These are phyloP conservation scores for Hippoglossus stenolepis DNA, from an alignment of 2,113 vertebrate species.

Conservation along the genomic window DNA sequence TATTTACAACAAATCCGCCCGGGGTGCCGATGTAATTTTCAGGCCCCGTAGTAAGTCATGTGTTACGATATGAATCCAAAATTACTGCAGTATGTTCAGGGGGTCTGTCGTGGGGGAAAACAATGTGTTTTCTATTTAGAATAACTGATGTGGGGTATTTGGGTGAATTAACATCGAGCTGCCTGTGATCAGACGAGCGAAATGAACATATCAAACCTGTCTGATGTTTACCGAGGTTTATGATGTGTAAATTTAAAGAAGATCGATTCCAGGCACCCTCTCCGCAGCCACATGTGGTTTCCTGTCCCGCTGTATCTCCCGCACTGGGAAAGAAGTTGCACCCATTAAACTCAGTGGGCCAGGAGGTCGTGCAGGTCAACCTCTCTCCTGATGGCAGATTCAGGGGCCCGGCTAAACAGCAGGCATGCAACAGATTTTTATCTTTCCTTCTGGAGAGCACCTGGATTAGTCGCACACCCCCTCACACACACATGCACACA, in stretches of 20 bases:
- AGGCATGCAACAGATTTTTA: constrained; percentile 65
- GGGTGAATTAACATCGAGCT: constrained; percentile 30
- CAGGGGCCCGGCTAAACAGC: constrained; percentile 48
- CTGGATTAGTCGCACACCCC: constrained; percentile 30
- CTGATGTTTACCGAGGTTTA: constrained; percentile 41
- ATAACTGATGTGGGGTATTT: constrained; percentile 49
- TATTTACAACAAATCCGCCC: constrained; percentile 61
- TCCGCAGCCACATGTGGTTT: constrained; percentile 34
- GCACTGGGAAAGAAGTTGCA: constrained; percentile 29
- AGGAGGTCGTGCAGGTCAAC: constrained; percentile 55
- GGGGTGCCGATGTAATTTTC: constrained; percentile 52
- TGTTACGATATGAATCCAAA: constrained; percentile 60
- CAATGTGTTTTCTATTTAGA: constrained; percentile 63
- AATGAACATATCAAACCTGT: constrained; percentile 51
- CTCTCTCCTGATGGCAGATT: constrained; percentile 68
- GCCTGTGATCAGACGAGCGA: constrained; percentile 43
- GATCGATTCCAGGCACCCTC: constrained; percentile 34
- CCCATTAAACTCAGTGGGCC: constrained; percentile 48
- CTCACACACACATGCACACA: constrained; percentile 29
- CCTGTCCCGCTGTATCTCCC: constrained; percentile 9
- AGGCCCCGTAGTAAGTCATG: constrained; percentile 37
- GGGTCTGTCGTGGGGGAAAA: constrained; percentile 8
- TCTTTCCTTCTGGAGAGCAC: constrained; percentile 66
- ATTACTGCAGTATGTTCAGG: constrained; percentile 39
- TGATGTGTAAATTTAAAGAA: constrained; percentile 42